Evolutionary conservation across 2,888 invertebrate species (phyloP), one percentile per base, ranked within the genome.

Genomic region (Dexiosoma caninum): DNA sequence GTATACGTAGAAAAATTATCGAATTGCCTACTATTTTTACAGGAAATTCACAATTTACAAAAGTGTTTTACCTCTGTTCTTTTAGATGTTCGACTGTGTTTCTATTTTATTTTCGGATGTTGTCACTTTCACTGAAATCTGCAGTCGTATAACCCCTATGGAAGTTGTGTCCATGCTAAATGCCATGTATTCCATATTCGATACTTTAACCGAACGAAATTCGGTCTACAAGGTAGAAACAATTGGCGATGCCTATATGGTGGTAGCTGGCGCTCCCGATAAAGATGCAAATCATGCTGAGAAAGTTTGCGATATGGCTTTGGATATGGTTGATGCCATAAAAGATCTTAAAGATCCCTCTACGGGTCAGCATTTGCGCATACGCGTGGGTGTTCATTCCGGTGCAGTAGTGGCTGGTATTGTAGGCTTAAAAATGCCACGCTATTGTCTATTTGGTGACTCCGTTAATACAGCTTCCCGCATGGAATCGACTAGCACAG

Each of bases 201-300:
- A 99, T 87, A 95, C 94, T 0, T 92, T 98, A 3, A 98, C 98
- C 0, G 98, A 98, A 88, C 92, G 95, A 83, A 98, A 98, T 90
- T 92, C 94, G 51, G 98, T 98, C 5, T 98, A 98, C 88, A 99
- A 99, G 94, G 98, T 98, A 42, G 98, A 98, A 91, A 98, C 98
- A 0, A 98, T 98, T 84, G 98, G 98, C 0, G 98, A 99, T 88
- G 98, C 98, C 0, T 99, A 98, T 89, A 98, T 99, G 98, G 97
- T 98, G 0, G 98, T 98, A 0, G 96, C 97, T 0, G 98, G 98
- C 0, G 98, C 98, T 0, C 98, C 98, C 0, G 95, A 96, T 84
- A 95, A 95, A 85, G 96, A 97, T 87, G 92, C 92, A 64, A 95
- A 96, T 87, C 98, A 99, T 88, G 97, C 98, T 0, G 95, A 97